A percentile compares a stretch with the other conserved stretches of the same genome.
These are phyloP conservation scores for Halyomorpha halys DNA, from an alignment of 1,140 invertebrate genomes.

Conservation along the genomic window DNA sequence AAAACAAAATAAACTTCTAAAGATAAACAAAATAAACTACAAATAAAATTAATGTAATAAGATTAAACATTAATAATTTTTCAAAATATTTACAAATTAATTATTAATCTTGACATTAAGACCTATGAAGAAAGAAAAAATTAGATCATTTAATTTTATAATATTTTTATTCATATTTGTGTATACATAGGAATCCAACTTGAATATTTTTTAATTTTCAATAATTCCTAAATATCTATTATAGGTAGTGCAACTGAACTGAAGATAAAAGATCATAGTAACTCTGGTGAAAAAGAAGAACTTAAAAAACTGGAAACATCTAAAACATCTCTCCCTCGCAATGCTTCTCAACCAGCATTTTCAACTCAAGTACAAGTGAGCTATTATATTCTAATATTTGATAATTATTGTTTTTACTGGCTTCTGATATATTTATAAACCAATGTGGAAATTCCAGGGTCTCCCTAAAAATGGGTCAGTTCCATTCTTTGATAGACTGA, in stretches of 20 bases:
- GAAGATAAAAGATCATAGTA: slow-evolving; percentile 27
- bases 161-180: too few relatives aligned
- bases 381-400: not conserved
- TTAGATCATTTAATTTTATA: too few relatives aligned
- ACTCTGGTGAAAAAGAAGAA: slow-evolving; percentile 26
- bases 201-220: too few relatives aligned
- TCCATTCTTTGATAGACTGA: slow-evolving; percentile 71
- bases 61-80: too few relatives aligned
- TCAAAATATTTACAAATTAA: too few relatives aligned
- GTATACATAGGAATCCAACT: too few relatives aligned
- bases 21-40: too few relatives aligned
- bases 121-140: too few relatives aligned
- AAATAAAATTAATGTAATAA: too few relatives aligned
- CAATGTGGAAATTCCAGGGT: slow-evolving; percentile 34
- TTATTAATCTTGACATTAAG: too few relatives aligned
- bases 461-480: slow-evolving; percentile 79
- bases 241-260: slow-evolving; percentile 25
- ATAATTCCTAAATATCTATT: not conserved
- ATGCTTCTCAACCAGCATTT: slow-evolving; percentile 74
- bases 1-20: too few relatives aligned
- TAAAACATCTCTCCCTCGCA: slow-evolving; percentile 51
- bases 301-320: slow-evolving; percentile 19
- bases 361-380: slow-evolving; percentile 54
- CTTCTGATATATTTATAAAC: too few relatives aligned
- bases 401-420: not conserved